Conservation (phyloP, 2,113 vertebrate genomes). For the Scomber colias region DNA sequence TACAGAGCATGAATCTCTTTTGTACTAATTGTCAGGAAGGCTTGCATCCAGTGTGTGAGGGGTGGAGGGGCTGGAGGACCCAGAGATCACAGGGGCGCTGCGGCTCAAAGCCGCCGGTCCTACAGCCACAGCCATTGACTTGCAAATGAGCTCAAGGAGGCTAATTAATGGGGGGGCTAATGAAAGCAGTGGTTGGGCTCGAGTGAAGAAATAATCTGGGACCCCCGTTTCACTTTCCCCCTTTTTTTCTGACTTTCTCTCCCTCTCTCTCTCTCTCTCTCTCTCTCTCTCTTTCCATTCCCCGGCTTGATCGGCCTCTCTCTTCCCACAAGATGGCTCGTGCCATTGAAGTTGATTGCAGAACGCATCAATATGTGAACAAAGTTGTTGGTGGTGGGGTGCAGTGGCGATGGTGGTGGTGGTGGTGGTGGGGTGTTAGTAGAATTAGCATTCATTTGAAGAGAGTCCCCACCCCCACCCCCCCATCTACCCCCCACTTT, state of each 20-base stretch:
- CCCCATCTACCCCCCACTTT: background rate
- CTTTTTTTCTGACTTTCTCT: constrained; percentile 46
- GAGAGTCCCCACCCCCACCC: constrained; percentile 67
- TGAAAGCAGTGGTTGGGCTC: constrained; percentile 94
- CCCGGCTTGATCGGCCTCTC: constrained; percentile 41
- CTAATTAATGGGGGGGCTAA: constrained; percentile 97
- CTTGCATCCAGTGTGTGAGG: constrained; percentile 86
- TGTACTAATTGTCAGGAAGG: constrained; percentile 96
- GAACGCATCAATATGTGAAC: constrained; percentile 91
- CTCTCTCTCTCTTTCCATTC: constrained; percentile 1
- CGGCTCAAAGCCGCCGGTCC: constrained; percentile 94
- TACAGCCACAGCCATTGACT: constrained; percentile 95
- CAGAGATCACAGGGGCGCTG: constrained; percentile 93
- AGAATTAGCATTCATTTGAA: constrained; percentile 99
- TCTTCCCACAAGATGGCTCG: constrained; percentile 83
- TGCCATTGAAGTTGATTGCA: constrained; percentile 93
- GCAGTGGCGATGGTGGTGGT: constrained; percentile 31
- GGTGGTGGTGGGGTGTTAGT: constrained; percentile 82
- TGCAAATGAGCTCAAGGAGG: constrained; percentile 99
- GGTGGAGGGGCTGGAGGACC: constrained; percentile 88
- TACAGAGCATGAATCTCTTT: constrained; percentile 90
- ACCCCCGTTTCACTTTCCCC: constrained; percentile 67
- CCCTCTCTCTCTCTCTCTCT: background rate
- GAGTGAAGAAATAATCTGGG: constrained; percentile 85
- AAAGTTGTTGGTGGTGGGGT: constrained; percentile 83